phyloP scores from a whole-genome alignment of 2,113 vertebrate genomes.

The Maccullochella peelii region DNA sequence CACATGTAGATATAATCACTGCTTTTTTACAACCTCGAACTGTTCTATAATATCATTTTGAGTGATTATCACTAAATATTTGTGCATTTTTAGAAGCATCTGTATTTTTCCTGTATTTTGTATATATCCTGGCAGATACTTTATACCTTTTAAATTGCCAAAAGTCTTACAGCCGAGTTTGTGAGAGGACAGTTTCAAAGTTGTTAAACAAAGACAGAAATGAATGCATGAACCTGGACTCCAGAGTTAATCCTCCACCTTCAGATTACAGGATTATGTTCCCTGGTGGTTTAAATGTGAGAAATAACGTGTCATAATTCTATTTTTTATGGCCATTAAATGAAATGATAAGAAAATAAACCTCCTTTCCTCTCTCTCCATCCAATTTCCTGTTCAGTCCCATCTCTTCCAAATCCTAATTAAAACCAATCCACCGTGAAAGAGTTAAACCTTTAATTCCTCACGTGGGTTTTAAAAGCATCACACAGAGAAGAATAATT shows the following conservation, averaged over 20 bases:
- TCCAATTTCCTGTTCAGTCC: background rate
- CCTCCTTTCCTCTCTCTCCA: background rate
- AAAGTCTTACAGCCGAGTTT: too few relatives aligned
- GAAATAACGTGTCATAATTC: background rate
- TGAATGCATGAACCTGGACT: background rate
- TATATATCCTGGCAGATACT: too few relatives aligned
- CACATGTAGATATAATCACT: too few relatives aligned
- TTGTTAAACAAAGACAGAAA: too few relatives aligned
- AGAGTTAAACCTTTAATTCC: slow-evolving; percentile 27
- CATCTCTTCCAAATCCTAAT: slow-evolving; percentile 31
- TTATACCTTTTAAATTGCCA: too few relatives aligned
- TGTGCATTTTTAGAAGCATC: too few relatives aligned
- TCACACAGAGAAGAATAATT: background rate
- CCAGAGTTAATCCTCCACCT: background rate
- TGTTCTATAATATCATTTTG: too few relatives aligned
- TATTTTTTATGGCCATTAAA: background rate
- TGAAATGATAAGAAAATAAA: background rate
- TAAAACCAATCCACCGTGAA: slow-evolving; percentile 17
- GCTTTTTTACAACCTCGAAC: too few relatives aligned
- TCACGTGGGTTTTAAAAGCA: slow-evolving; percentile 14
- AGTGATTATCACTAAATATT: too few relatives aligned
- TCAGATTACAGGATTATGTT: background rate
- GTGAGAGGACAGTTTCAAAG: too few relatives aligned
- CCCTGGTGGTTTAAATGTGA: background rate
- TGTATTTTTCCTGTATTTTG: too few relatives aligned